These are phyloP conservation scores for Digitonthophagus gazella DNA, from an alignment of 2,888 invertebrate species.

Conservation along the genomic window DNA sequence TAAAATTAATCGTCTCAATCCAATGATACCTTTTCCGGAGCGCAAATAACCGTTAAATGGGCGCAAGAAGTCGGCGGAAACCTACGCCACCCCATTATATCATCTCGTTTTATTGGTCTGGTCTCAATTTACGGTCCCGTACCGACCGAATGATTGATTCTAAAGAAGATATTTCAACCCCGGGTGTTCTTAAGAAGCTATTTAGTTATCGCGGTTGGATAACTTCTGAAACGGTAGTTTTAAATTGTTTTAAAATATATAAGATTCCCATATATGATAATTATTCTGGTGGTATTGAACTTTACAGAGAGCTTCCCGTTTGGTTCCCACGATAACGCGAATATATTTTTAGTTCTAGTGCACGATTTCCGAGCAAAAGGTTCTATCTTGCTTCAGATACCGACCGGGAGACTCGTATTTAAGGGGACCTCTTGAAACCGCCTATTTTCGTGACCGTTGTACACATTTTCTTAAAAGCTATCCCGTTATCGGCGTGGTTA, in stretches of 20 bases:
- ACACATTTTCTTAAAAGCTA: background rate
- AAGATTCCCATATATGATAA: no score
- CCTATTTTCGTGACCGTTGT: background rate
- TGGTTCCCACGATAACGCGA: background rate
- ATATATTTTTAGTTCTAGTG: background rate
- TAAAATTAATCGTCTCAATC: background rate
- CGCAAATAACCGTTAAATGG: constrained; percentile 15
- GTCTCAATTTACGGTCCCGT: constrained; percentile 7
- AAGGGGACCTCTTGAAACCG: background rate
- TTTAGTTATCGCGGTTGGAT: no score
- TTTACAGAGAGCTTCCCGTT: background rate
- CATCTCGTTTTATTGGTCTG: constrained; percentile 11
- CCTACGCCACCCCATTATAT: constrained; percentile 13
- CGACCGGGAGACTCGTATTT: background rate
- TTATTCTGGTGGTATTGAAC: background rate
- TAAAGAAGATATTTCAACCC: background rate
- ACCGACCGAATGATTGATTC: constrained; percentile 10
- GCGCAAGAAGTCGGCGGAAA: constrained; percentile 1
- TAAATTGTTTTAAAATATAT: background rate
- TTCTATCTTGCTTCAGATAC: background rate
- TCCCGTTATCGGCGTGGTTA: background rate
- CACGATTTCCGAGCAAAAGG: background rate
- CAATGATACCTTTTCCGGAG: background rate
- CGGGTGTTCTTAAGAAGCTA: background rate
- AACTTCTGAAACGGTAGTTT: no score